Evolutionary conservation across 2,797 vertebrate genomes (phyloP).

Genomic region (Ctenopoma kingsleyae): DNA sequence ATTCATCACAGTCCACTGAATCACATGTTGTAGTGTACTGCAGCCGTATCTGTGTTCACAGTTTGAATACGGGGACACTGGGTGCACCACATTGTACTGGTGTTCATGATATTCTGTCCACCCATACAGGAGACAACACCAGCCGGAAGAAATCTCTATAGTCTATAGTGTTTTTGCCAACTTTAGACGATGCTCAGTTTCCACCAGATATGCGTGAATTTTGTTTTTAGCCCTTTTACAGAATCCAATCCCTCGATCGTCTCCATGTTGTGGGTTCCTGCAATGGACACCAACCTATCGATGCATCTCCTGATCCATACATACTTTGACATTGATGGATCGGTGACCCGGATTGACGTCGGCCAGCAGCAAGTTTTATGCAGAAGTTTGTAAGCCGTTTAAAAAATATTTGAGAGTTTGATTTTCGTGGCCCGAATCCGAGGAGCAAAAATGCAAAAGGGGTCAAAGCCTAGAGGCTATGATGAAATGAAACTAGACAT

Average conservation of each 20-base stretch:
- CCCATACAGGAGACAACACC: background rate
- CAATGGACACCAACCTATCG: conserved; percentile 69
- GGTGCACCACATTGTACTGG: background rate
- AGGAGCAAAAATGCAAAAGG: conserved; percentile 41
- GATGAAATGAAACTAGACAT: conserved; percentile 36
- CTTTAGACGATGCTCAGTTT: conserved; percentile 7
- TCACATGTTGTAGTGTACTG: no score
- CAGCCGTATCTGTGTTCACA: background rate
- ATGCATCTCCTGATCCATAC: conserved; percentile 78
- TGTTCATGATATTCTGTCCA: background rate
- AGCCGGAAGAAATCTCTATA: conserved; percentile 7
- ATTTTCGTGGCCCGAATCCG: conserved; percentile 44
- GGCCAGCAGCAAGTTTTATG: conserved; percentile 61
- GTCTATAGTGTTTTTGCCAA: conserved; percentile 1
- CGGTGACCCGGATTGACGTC: conserved; percentile 78
- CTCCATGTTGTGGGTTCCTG: conserved; percentile 52
- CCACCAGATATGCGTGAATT: conserved; percentile 17
- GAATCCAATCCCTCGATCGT: conserved; percentile 44
- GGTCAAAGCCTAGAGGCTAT: conserved; percentile 55
- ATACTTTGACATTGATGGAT: conserved; percentile 81
- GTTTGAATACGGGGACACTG: background rate
- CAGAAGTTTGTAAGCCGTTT: conserved; percentile 52
- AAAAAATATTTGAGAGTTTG: conserved; percentile 44
- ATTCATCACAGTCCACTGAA: background rate
- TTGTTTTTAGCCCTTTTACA: conserved; percentile 16